These are phyloP conservation scores for Dione vanillae DNA, from an alignment of 2,888 invertebrate genomes.

Conservation along the genomic window DNA sequence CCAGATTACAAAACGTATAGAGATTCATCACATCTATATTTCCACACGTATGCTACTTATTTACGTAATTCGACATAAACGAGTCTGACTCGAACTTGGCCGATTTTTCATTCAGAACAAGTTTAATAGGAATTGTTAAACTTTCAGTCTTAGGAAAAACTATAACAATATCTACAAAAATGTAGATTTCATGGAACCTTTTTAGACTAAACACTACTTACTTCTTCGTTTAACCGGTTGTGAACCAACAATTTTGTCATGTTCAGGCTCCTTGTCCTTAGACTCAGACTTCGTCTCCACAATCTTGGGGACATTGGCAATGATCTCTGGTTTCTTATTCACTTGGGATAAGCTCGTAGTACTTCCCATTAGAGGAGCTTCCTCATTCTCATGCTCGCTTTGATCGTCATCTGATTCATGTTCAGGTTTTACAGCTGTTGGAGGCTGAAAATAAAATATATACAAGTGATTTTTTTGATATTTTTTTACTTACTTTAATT, in stretches of 20 bases:
- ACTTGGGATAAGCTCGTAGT: slow-evolving; percentile 62
- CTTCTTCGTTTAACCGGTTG: slow-evolving; percentile 79
- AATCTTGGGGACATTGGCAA: slow-evolving; percentile 75
- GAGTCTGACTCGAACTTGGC: too few species aligned
- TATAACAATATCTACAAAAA: too few species aligned
- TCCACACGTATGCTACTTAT: too few species aligned
- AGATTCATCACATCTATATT: too few species aligned
- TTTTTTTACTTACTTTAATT: too few species aligned
- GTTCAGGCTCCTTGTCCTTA: slow-evolving; percentile 52
- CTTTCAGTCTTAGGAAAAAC: too few species aligned
- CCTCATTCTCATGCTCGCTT: slow-evolving; percentile 76
- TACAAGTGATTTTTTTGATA: too few species aligned
- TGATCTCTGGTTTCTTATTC: slow-evolving; percentile 72
- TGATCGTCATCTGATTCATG: slow-evolving; percentile 73
- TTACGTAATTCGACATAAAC: too few species aligned
- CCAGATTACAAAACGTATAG: too few species aligned
- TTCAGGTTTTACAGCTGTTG: slow-evolving; percentile 58
- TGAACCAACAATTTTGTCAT: slow-evolving; percentile 65
- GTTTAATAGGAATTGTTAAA: too few species aligned
- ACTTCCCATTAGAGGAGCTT: slow-evolving; percentile 79
- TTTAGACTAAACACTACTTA: slow-evolving; percentile 56
- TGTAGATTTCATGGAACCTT: too few species aligned
- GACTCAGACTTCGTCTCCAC: slow-evolving; percentile 62
- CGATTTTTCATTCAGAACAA: too few species aligned
- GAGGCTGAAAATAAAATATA: slow-evolving; percentile 56